Evolutionary conservation across 2,888 invertebrate species (phyloP).

Genomic region (Gari tellinella): DNA sequence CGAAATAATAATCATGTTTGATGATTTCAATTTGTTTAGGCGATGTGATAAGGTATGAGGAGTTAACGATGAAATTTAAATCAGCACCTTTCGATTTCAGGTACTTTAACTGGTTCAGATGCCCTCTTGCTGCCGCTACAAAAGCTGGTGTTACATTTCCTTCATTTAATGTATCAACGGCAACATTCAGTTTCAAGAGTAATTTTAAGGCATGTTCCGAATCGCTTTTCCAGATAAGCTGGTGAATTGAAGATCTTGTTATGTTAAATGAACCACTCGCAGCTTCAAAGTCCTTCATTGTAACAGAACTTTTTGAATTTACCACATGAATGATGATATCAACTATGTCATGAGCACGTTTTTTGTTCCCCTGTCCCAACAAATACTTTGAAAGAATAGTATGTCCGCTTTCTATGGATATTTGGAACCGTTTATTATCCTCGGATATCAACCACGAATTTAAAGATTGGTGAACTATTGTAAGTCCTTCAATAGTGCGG

Average conservation of each 20-base stretch:
- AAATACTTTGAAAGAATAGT: slow-evolving; percentile 6
- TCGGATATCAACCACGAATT: slow-evolving; percentile 2
- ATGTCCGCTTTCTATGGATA: slow-evolving; percentile 11
- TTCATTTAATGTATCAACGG: slow-evolving; percentile 25
- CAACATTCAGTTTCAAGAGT: background rate
- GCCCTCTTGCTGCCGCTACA: slow-evolving; percentile 30
- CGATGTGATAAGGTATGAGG: no score
- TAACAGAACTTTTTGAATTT: background rate
- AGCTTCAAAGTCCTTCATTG: slow-evolving; percentile 1
- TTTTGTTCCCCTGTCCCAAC: background rate
- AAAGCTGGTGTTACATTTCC: slow-evolving; percentile 25
- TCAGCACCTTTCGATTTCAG: slow-evolving; percentile 24
- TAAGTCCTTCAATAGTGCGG: background rate
- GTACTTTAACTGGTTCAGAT: slow-evolving; percentile 14
- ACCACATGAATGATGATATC: slow-evolving; percentile 16
- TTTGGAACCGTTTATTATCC: background rate
- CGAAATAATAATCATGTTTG: slow-evolving; percentile 15
- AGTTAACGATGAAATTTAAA: slow-evolving; percentile 4
- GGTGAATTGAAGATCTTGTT: background rate
- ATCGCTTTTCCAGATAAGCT: slow-evolving; percentile 20
- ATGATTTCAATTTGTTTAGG: background rate
- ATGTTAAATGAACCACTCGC: no score
- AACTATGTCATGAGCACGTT: slow-evolving; percentile 7
- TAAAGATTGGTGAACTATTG: slow-evolving; percentile 10
- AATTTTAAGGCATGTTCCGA: slow-evolving; percentile 14